phyloP scores from a whole-genome alignment of 2,888 invertebrate genomes.

The Microctonus brassicae region DNA sequence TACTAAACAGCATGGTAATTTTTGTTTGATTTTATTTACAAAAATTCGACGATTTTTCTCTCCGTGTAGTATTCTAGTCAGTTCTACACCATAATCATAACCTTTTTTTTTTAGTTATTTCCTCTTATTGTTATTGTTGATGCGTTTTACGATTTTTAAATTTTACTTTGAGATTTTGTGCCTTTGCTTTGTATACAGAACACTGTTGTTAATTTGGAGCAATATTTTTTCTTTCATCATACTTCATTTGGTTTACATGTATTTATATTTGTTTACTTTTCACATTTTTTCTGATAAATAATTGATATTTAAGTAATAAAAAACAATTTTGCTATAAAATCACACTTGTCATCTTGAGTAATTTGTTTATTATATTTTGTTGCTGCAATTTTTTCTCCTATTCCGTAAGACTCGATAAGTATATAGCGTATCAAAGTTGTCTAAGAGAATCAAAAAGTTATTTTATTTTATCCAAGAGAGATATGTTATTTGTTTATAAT shows the following conservation, averaged over 20 bases:
- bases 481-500: slow-evolving; percentile 50
- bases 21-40: too few relatives aligned
- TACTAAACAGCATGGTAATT: too few relatives aligned
- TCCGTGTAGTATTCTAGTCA: too few relatives aligned
- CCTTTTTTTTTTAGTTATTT: too few relatives aligned
- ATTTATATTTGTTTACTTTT: too few relatives aligned
- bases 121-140: neutral
- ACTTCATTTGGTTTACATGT: too few relatives aligned
- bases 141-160: neutral
- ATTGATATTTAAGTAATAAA: too few relatives aligned
- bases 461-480: slow-evolving; percentile 32
- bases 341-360: too few relatives aligned
- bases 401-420: neutral
- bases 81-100: too few relatives aligned
- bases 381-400: neutral
- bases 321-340: too few relatives aligned
- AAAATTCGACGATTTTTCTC: too few relatives aligned
- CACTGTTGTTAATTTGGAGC: neutral
- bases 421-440: slow-evolving; percentile 24
- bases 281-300: too few relatives aligned
- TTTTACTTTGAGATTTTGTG: neutral
- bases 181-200: neutral
- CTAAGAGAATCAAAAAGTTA: slow-evolving; percentile 25
- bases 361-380: neutral
- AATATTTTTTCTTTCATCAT: neutral